phyloP scores from a whole-genome alignment of 2,888 invertebrate genomes.

The Ophonus ardosiacus region DNA sequence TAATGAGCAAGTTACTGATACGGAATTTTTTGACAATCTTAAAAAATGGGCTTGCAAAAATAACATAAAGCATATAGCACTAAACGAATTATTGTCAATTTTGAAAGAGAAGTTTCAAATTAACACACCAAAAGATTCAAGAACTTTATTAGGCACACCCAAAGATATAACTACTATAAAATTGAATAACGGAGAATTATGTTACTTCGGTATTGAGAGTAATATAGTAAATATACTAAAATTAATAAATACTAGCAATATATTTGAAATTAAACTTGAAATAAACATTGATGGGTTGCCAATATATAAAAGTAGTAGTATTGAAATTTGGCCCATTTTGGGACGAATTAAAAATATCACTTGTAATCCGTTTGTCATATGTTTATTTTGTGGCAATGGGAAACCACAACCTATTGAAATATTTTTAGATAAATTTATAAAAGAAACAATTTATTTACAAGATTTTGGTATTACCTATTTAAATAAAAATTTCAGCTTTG shows the following conservation, averaged over 20 bases:
- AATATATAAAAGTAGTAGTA: not conserved
- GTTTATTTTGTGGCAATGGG: not conserved
- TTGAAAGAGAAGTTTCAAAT: not conserved
- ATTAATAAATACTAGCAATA: not conserved
- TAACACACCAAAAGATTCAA: not conserved
- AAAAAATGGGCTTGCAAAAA: not conserved
- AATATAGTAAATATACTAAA: not conserved
- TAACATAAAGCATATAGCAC: not conserved
- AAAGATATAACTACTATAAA: not conserved
- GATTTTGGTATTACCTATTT: not conserved
- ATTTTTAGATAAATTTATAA: conserved; percentile 3
- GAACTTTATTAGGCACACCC: not conserved
- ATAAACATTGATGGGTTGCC: not conserved
- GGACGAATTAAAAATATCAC: not conserved
- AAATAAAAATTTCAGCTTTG: not conserved
- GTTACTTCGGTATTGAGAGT: not conserved
- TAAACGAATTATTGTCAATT: not conserved
- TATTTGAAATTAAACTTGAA: not conserved
- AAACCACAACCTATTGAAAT: not conserved
- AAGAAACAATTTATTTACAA: not conserved
- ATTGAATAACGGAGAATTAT: not conserved
- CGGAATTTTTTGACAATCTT: no score
- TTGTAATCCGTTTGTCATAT: not conserved
- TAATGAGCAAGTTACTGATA: no score
- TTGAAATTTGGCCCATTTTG: conserved; percentile 21